Base-by-base conservation (phyloP, 2,113 vertebrate species). In the Proteles cristata region DNA sequence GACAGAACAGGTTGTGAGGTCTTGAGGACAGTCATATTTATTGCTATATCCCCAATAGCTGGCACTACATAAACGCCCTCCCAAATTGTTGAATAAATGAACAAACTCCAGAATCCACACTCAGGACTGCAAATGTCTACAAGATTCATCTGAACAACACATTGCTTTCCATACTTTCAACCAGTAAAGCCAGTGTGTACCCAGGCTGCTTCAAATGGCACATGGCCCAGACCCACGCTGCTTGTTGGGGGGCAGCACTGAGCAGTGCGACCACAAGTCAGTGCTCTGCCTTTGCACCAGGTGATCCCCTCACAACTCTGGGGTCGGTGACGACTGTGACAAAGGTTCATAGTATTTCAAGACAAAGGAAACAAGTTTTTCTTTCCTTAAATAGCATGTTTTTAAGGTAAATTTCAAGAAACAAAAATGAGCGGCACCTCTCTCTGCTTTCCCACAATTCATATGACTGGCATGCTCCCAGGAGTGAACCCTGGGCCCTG, bases 381-480 rank as follows among this genome's bases (percentile, higher is more conserved):
- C 90, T 90, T 81, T 90, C 77, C 53, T 58, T 9, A 90, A 71
- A 76, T 31, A 66, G 23, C 1, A 61, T 69, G 71, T 95, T 61
- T 96, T 84, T 33, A 91, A 76, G 94, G 74, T 63, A 48, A 79
- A 80, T 39, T 81, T 84, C 21, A 79, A 19, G 11, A 4, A 1
- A 83, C 14, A 21, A 50, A 7, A 31, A 71, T 50, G n/a, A 48
- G 77, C 1, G 25, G 1, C 55, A 28, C 17, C 15, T 21, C 26
- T 84, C 17, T 63, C 10, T 17, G 81, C 55, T 97, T 97, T 89
- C 94, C 39, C 68, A 96, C 93, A 84, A 88, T 73, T 96, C 71
- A 25, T n/a, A 74, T 88, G 97, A 28, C 25, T 0, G 8, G 11
- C 12, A 14, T 23, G 16, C 50, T 88, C 90, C 55, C 63, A 92